These are phyloP conservation scores for Idaea straminata DNA, from an alignment of 2,888 invertebrate genomes.

Conservation along the genomic window DNA sequence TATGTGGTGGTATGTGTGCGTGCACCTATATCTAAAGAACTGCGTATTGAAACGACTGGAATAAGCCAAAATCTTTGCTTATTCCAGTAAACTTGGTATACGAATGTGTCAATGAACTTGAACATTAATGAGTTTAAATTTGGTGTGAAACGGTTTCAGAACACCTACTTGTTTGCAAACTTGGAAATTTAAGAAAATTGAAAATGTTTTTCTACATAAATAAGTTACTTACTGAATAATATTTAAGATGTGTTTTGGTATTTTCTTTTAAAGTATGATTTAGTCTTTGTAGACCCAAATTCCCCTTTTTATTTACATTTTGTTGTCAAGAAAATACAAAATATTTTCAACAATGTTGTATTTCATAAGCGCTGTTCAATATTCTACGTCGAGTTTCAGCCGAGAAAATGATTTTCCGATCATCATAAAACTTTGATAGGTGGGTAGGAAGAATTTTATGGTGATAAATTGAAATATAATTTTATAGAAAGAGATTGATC, in stretches of 20 bases:
- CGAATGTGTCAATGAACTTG: neutral
- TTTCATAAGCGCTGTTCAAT: neutral
- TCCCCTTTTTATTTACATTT: neutral
- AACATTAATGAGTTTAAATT: neutral
- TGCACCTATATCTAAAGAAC: neutral
- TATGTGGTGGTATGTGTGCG: neutral
- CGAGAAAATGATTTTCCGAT: neutral
- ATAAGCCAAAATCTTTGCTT: neutral
- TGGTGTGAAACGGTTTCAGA: neutral
- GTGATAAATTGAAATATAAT: neutral
- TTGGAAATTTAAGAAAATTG: neutral
- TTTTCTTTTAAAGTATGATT: neutral
- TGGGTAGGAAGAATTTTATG: neutral
- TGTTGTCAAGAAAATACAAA: neutral
- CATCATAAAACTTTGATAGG: constrained; percentile 1
- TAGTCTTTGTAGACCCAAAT: neutral
- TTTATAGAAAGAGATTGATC: neutral
- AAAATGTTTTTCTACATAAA: neutral
- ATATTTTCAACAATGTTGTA: neutral
- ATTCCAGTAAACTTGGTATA: neutral
- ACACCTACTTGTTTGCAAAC: neutral
- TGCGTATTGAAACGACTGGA: neutral
- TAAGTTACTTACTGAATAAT: neutral
- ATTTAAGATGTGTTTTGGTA: neutral
- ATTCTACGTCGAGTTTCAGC: neutral